Conservation (phyloP, 2,888 invertebrate species). For the Nemurella pictetii region DNA sequence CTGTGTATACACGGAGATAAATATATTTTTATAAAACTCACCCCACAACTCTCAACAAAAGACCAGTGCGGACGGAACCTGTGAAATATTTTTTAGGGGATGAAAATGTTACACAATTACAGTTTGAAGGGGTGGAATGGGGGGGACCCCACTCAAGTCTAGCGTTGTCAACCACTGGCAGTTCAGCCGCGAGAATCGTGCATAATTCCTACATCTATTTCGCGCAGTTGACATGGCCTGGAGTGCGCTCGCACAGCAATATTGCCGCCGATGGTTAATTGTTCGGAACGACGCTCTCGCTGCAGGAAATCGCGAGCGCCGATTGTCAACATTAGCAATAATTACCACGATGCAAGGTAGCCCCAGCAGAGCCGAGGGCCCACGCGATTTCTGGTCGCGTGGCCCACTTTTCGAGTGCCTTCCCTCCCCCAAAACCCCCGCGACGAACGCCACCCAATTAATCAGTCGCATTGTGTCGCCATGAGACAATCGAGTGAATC, state of each 20-base stretch:
- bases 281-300: constrained; percentile 13
- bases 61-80: constrained; percentile 11
- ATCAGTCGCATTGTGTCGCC: neutral
- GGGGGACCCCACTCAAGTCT: constrained; percentile 21
- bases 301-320: constrained; percentile 13
- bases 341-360: constrained; percentile 3
- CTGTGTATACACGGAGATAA: neutral
- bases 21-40: constrained; percentile 20
- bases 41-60: constrained; percentile 6
- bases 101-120: constrained; percentile 27
- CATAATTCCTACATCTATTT: constrained; percentile 26
- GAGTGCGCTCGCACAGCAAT: constrained; percentile 5
- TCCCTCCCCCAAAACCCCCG: too few relatives aligned
- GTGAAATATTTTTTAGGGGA: constrained; percentile 30
- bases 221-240: neutral
- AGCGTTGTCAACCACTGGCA: constrained; percentile 14
- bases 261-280: constrained; percentile 17
- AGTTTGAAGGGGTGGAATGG: constrained; percentile 30
- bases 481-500: neutral
- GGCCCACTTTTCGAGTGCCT: neutral
- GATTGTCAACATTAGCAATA: constrained; percentile 27
- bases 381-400: constrained; percentile 10
- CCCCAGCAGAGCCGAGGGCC: neutral
- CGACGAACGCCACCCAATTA: constrained; percentile 18
- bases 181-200: neutral